phyloP scores from a whole-genome alignment of 2,113 vertebrate genomes.

The Phyllostomus discolor region DNA sequence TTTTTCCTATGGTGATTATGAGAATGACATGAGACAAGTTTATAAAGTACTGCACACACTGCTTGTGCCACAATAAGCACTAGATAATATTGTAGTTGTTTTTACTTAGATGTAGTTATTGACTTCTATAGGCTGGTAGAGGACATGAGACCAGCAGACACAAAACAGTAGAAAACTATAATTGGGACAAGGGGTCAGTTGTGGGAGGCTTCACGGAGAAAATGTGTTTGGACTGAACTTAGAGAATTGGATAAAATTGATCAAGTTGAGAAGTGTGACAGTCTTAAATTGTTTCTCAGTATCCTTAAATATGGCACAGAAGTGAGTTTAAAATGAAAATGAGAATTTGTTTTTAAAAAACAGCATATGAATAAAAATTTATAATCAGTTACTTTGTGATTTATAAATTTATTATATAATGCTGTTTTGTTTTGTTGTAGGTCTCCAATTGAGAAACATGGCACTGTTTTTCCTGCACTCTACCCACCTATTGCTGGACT shows the following conservation, averaged over 20 bases:
- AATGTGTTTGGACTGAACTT: neutral
- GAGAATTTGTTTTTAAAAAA: neutral
- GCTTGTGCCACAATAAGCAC: neutral
- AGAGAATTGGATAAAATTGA: neutral
- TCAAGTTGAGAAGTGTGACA: neutral
- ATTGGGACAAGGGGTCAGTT: neutral
- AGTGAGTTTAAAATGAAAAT: conserved; percentile 21
- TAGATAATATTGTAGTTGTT: neutral
- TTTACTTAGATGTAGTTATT: neutral
- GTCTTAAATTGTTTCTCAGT: neutral
- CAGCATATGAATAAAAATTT: neutral
- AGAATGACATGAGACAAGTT: neutral
- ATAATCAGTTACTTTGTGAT: neutral
- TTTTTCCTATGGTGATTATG: neutral
- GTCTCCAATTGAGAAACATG: conserved; percentile 97
- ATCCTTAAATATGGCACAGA: neutral
- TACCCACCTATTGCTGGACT: conserved; percentile 94
- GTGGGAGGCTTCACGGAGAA: neutral
- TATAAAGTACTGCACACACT: neutral
- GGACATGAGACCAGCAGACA: neutral
- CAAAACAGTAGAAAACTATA: neutral
- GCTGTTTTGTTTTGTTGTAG: conserved; percentile 78
- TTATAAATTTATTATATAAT: conserved; percentile 3
- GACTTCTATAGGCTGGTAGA: neutral
- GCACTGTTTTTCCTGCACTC: conserved; percentile 98